These are phyloP conservation scores for Mormyrops boulengeri DNA, from an alignment of 2,797 vertebrate species.

Conservation along the genomic window DNA sequence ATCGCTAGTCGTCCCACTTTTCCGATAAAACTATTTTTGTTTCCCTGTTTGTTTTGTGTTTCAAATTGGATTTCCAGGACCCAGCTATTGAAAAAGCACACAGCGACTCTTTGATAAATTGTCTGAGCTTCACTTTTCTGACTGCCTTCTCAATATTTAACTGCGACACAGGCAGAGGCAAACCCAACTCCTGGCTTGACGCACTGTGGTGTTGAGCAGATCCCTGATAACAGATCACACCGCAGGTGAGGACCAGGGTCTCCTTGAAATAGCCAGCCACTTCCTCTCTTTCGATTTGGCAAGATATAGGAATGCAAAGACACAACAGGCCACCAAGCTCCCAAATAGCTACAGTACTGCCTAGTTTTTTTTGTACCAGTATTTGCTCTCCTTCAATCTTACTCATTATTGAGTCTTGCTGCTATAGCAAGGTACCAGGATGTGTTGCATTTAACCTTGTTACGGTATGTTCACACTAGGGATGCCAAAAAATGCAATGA, in stretches of 20 bases:
- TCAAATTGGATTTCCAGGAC: constrained; percentile 3
- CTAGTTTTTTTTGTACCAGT: neutral
- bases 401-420: neutral
- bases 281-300: neutral
- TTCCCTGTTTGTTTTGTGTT: constrained; percentile 27
- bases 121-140: constrained; percentile 18
- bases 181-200: neutral
- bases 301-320: neutral
- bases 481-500: neutral
- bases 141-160: constrained; percentile 16
- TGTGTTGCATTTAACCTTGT: neutral
- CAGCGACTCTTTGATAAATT: constrained; percentile 35
- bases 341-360: neutral
- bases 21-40: constrained; percentile 44
- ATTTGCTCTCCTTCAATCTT: neutral
- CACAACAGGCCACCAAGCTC: neutral
- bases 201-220: constrained; percentile 8
- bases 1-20: constrained; percentile 43
- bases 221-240: constrained; percentile 17
- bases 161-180: neutral
- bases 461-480: neutral
- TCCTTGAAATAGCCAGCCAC: neutral
- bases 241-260: constrained; percentile 10
- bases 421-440: neutral
- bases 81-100: neutral